A percentile compares a stretch with the other conserved stretches of the same genome.
These are phyloP conservation scores for Tinamus guttatus DNA, from an alignment of 2,113 vertebrate species.

Conservation along the genomic window DNA sequence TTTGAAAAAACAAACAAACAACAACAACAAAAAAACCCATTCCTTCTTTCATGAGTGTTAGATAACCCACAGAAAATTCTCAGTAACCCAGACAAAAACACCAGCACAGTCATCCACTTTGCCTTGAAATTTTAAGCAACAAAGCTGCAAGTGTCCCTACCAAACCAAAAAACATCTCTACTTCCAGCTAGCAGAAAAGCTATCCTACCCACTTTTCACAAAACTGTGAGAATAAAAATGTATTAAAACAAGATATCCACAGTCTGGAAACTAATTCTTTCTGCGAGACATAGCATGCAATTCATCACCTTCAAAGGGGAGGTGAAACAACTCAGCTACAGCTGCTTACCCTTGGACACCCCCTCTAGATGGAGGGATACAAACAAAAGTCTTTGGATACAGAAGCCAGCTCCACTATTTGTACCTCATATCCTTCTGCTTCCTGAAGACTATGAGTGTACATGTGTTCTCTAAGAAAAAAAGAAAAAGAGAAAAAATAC, in stretches of 20 bases:
- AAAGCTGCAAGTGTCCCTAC: neutral
- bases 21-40: neutral
- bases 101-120: neutral
- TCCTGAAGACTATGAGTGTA: neutral
- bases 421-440: neutral
- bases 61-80: neutral
- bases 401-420: neutral
- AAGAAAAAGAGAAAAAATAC: accelerated
- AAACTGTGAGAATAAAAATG: neutral
- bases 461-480: neutral
- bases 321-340: neutral
- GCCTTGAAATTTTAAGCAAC: neutral
- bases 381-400: neutral
- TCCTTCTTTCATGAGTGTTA: neutral
- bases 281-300: neutral
- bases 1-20: neutral
- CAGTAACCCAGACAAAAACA: neutral
- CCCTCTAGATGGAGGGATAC: neutral
- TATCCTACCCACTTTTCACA: neutral
- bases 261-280: neutral
- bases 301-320: neutral
- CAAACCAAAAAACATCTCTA: neutral
- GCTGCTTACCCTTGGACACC: neutral
- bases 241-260: neutral
- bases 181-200: neutral